Evolutionary conservation across 2,113 vertebrate genomes (phyloP), one percentile per base, ranked within the genome.

Genomic region (Pseudorasbora parva): DNA sequence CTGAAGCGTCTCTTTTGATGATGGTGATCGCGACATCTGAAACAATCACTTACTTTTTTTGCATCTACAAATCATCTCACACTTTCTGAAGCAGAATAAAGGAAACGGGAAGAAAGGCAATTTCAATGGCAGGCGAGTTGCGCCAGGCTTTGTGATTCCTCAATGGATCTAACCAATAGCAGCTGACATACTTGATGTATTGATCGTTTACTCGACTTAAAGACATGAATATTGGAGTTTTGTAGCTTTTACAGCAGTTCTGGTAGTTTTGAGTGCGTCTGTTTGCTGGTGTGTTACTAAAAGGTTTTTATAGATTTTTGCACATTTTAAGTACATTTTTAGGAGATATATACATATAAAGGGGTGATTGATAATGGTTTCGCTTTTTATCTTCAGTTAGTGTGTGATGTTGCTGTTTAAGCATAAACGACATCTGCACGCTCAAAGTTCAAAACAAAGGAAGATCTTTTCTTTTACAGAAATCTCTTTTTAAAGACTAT

Each of bases 161-260:
- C 56, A 78, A 60, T 78, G n/a, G 56, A 78, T 78, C 75, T 60
- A 43, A 60, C 56, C 56, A 60, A 78, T 43, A 78, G 37, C 75
- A 43, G 75, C 56, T 78, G 75, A 59, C 75, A 78, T 25, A 45
- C n/a, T 25, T 78, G 74, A 57, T 77, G 37, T 60, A 78, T 78
- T 78, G 45, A 45, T 78, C 8, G 56, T 78, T 78, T 78, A 60
- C 37, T 43, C 33, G 6, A 43, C 2, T 56, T 33, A 54, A 74
- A 75, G 15, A 30, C 59, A 56, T 56, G 8, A 56, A 56, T 49
- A 49, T 25, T 19, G 2, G 4, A 19, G 9, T 27, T 74, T 12
- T 37, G 1, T 19, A n/a, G 19, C 37, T n/a, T 71, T 43, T 21
- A 43, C 21, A 23, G 27, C 19, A 8, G 30, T 12, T 37, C 17